Conservation (phyloP, 1,140 invertebrate genomes). For the Papilio dardanus region DNA sequence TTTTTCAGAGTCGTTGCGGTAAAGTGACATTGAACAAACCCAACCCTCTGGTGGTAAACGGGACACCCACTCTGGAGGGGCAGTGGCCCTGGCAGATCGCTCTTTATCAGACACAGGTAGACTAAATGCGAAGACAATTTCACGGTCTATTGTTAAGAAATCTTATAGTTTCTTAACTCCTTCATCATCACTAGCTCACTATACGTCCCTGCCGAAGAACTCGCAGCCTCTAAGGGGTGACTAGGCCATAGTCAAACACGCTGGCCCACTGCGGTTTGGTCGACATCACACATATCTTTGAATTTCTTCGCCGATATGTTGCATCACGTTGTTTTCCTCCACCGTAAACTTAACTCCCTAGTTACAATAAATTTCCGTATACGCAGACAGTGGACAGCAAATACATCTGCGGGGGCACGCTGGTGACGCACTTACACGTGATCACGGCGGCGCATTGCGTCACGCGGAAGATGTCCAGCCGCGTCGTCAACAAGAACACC, state of each 20-base stretch:
- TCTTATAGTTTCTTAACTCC: too few relatives aligned
- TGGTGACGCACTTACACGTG: conserved; percentile 88
- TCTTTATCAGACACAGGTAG: conserved; percentile 80
- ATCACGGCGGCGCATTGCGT: conserved; percentile 94
- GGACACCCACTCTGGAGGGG: conserved; percentile 78
- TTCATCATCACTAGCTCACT: too few relatives aligned
- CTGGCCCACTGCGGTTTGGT: too few relatives aligned
- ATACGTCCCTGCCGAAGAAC: too few relatives aligned
- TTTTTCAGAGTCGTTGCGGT: conserved; percentile 64
- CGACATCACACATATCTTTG: too few relatives aligned
- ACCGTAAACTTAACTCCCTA: too few relatives aligned
- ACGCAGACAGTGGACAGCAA: conserved; percentile 77
- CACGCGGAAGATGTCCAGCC: conserved; percentile 64
- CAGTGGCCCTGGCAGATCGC: conserved; percentile 84
- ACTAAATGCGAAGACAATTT: background rate
- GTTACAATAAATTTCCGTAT: too few relatives aligned
- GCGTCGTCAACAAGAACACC: conserved; percentile 68
- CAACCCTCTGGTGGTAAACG: conserved; percentile 79
- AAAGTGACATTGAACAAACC: conserved; percentile 67
- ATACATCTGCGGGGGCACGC: conserved; percentile 90
- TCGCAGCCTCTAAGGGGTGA: too few relatives aligned
- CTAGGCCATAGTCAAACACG: too few relatives aligned
- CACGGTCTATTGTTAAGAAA: too few relatives aligned
- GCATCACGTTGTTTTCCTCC: too few relatives aligned
- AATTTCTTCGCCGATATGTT: too few relatives aligned